Conservation (phyloP, 2,113 vertebrate species). For the Otocyon megalotis region DNA sequence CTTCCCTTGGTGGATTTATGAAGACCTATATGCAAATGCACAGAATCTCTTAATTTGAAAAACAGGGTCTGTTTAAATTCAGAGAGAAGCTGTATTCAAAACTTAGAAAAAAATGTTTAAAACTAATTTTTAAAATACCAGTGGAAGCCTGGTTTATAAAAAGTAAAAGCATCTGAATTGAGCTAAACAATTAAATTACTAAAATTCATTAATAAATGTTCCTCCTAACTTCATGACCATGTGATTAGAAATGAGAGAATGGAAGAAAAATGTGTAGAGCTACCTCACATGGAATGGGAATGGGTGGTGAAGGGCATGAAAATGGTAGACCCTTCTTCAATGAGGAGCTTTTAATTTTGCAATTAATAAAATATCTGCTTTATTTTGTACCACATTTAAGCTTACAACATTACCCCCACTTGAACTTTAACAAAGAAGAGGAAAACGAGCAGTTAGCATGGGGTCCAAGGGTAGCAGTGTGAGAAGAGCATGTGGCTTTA, state of each 20-base stretch:
- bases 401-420: constrained; percentile 46
- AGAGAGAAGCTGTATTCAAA: neutral
- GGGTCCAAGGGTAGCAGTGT: constrained; percentile 7
- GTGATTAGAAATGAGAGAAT: neutral
- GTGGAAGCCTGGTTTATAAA: neutral
- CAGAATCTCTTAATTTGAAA: neutral
- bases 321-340: constrained; percentile 37
- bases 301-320: neutral
- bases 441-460: constrained; percentile 62
- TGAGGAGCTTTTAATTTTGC: constrained; percentile 72
- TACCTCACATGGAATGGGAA: accelerated
- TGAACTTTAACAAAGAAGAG: constrained; percentile 77
- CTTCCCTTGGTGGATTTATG: neutral
- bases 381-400: constrained; percentile 70
- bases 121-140: neutral
- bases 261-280: accelerated
- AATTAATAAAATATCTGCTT: constrained; percentile 73
- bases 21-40: neutral
- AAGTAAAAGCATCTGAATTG: neutral
- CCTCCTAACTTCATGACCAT: neutral
- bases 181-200: constrained; percentile 34
- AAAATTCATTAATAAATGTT: neutral
- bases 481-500: constrained; percentile 61
- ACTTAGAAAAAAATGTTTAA: neutral
- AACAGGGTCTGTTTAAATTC: neutral